Evolutionary conservation across 2,888 invertebrate species (phyloP).

Genomic region (Phalangium opilio): DNA sequence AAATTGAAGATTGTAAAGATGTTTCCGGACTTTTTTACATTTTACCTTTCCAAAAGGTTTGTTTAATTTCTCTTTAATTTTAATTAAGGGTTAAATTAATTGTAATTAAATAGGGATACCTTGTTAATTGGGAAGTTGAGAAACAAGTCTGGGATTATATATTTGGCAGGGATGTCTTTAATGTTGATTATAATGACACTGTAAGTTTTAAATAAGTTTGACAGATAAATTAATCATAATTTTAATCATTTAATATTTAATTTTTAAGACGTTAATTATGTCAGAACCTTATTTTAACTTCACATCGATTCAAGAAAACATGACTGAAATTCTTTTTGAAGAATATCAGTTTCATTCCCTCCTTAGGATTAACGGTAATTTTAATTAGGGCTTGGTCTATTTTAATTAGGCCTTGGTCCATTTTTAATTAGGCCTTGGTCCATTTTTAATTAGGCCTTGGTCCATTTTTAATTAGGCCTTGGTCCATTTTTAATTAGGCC

Average conservation of each 20-base stretch:
- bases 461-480: too few species aligned
- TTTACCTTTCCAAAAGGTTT: constrained; percentile 70
- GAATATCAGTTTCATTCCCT: constrained; percentile 82
- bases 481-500: too few species aligned
- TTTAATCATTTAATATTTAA: too few species aligned
- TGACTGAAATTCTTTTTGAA: constrained; percentile 93
- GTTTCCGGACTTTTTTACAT: constrained; percentile 87
- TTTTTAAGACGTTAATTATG: constrained; percentile 43
- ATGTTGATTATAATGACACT: constrained; percentile 44
- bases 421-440: too few species aligned
- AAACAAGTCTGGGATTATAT: constrained; percentile 92
- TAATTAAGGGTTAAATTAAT: too few species aligned
- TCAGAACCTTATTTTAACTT: constrained; percentile 94
- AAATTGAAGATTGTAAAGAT: constrained; percentile 92
- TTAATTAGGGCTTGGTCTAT: too few species aligned
- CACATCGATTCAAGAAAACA: constrained; percentile 74
- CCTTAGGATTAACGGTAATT: constrained; percentile 12
- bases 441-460: too few species aligned
- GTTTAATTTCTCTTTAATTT: constrained; percentile 8
- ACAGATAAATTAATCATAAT: too few species aligned
- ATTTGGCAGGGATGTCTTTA: constrained; percentile 68
- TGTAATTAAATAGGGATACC: constrained; percentile 47
- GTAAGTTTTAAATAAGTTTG: too few species aligned
- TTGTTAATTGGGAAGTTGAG: constrained; percentile 91
- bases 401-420: too few species aligned